Evolutionary conservation across 2,888 invertebrate genomes (phyloP), one percentile per base, ranked within the genome.

Genomic region (Blastobasis lacticolella): DNA sequence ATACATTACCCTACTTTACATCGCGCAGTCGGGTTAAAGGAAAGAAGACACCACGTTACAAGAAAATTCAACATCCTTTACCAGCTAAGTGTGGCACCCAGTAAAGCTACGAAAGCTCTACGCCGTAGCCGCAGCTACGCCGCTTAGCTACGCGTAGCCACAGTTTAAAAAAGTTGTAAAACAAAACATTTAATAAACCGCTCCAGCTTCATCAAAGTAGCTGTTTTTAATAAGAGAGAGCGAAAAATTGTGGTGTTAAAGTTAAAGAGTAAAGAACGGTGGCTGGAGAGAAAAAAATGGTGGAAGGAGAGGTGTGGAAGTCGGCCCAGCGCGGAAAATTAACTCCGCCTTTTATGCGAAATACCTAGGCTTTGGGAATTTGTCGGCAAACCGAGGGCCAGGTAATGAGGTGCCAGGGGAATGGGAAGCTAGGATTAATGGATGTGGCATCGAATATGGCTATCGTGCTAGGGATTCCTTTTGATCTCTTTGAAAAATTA

Each of bases 341-440:
- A 70, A 69, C 68, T 70, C 61, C 57, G 57, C 23, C 69, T 67
- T 64, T 68, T 67, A 64, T 68, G 64, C 54, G 60, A 60, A 68
- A 67, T 63, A 63, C 63, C 66, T 64, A 69, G 67, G 64, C 69
- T 71, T 68, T 67, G 61, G 63, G 57, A 72, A 72, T 74, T 77
- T 70, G 67, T 69, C 66, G 64, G 65, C 60, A 71, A 70, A 71
- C 69, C 63, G 60, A 60, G 57, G 63, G 65, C 60, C 63, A 23
- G 23, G 66, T 73, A 74, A 75, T 72, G 69, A 75, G 45, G 23
- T 23, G 23, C 23, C 23, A 23, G 66, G 47, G 50, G 52, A 40
- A 55, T 4, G 6, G n/a, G 58, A 61, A 44, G 40, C 51, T 42
- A n/a, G 41, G 54, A 9, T 6, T 8, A 36, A 41, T 44, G 41